Percentiles rank a stretch among this genome's conserved stretches.
Conservation (phyloP, 2,113 vertebrate species). For the Varanus salvator region DNA sequence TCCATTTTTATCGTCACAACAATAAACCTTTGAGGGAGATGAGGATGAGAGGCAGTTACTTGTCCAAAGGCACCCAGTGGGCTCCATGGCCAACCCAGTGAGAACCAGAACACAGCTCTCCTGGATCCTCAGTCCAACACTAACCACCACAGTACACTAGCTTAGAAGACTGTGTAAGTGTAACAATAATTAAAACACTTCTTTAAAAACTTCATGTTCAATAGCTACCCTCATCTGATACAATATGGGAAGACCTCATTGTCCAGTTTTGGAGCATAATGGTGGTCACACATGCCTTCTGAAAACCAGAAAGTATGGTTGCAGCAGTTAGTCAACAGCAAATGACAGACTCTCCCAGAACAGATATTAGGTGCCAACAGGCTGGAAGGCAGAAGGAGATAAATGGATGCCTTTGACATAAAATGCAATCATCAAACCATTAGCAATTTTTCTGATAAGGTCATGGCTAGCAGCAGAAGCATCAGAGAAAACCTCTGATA, state of each 20-base stretch:
- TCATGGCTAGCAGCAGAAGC: conserved; percentile 24
- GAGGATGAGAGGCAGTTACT: too few relatives aligned
- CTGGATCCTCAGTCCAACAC: too few relatives aligned
- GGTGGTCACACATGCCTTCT: not conserved
- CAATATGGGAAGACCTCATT: not conserved
- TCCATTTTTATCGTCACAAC: too few relatives aligned
- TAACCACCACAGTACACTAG: too few relatives aligned
- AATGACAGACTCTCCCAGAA: conserved; percentile 11
- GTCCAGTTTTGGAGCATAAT: not conserved
- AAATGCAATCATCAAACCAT: conserved; percentile 18
- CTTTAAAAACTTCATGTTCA: too few relatives aligned
- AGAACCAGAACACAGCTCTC: too few relatives aligned
- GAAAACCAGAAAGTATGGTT: not conserved
- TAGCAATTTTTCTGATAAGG: conserved; percentile 43
- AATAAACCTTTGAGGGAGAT: too few relatives aligned
- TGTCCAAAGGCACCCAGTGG: too few relatives aligned
- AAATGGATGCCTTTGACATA: conserved; percentile 43
- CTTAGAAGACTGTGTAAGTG: not conserved
- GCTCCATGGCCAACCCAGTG: too few relatives aligned
- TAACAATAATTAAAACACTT: not conserved
- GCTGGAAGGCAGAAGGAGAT: conserved; percentile 29
- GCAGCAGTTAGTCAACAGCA: conserved; percentile 31
- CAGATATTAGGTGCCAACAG: not conserved
- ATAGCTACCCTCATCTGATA: not conserved
- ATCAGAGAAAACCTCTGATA: conserved; percentile 7